Percentiles rank a stretch among this genome's conserved stretches.
phyloP scores from a whole-genome alignment of 2,888 invertebrate species.

The Carpatolechia fugitivella region DNA sequence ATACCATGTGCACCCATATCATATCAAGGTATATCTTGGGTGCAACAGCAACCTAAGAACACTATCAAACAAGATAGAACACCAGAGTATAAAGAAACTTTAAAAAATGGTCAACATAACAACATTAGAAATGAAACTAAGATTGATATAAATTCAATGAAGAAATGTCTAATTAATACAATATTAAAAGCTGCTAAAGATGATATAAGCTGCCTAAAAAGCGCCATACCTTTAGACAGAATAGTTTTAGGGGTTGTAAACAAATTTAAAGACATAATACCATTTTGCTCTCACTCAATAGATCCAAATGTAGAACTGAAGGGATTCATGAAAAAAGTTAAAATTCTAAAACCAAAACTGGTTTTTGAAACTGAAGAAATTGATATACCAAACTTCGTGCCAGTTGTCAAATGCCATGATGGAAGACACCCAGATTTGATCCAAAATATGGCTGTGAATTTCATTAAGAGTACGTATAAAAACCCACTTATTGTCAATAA shows the following conservation, averaged over 20 bases:
- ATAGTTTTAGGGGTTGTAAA: too few relatives aligned
- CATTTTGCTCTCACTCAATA: too few relatives aligned
- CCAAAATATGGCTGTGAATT: neutral
- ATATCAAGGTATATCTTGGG: too few relatives aligned
- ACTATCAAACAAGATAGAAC: too few relatives aligned
- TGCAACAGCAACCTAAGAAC: too few relatives aligned
- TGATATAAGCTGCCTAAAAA: too few relatives aligned
- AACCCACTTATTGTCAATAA: neutral
- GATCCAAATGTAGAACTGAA: neutral
- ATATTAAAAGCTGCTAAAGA: too few relatives aligned
- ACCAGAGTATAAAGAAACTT: neutral
- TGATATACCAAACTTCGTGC: neutral
- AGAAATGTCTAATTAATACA: too few relatives aligned
- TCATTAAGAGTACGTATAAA: neutral
- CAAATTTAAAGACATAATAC: too few relatives aligned
- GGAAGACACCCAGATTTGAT: neutral
- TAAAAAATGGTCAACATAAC: neutral
- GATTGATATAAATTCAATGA: neutral
- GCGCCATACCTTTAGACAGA: too few relatives aligned
- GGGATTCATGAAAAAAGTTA: neutral
- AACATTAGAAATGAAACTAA: too few relatives aligned
- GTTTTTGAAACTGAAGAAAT: neutral
- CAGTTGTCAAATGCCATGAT: neutral
- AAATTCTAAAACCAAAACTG: constrained; percentile 1
- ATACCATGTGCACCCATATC: too few relatives aligned